Evolutionary conservation across 35 echinoderm and acorn worm genomes (phyloP).

Genomic region (Ophiothrix spiculata): DNA sequence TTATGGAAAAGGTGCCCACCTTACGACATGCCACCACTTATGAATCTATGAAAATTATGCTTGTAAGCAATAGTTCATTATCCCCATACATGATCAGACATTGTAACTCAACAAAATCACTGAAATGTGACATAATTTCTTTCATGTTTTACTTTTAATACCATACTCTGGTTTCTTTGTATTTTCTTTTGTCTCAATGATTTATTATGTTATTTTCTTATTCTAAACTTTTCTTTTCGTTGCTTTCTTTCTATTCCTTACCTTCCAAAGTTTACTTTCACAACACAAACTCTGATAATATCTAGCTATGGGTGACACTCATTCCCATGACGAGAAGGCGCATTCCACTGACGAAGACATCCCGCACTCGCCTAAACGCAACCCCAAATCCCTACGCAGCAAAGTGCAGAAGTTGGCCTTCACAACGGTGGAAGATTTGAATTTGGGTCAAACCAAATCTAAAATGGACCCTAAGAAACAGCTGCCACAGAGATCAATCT

Average conservation of each 20-base stretch:
- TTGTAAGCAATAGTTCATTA: too few species aligned
- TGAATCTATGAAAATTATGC: too few species aligned
- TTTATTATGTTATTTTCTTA: not conserved
- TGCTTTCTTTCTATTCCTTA: conserved; percentile 11
- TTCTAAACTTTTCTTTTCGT: not conserved
- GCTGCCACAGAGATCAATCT: conserved; percentile 47
- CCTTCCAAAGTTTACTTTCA: not conserved
- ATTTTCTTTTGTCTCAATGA: not conserved
- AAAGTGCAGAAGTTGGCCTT: conserved; percentile 39
- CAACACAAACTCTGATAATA: not conserved
- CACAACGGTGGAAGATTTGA: conserved; percentile 50
- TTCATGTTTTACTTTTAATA: too few species aligned
- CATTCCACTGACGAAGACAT: conserved; percentile 51
- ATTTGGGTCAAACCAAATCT: conserved; percentile 42
- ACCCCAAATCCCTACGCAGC: conserved; percentile 6
- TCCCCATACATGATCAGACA: too few species aligned
- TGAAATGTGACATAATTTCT: too few species aligned
- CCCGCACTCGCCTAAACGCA: conserved; percentile 29
- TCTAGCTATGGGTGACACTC: conserved; percentile 44
- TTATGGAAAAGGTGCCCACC: too few species aligned
- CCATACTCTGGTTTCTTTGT: too few species aligned
- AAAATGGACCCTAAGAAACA: conserved; percentile 26
- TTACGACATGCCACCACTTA: too few species aligned
- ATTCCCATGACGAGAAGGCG: conserved; percentile 47
- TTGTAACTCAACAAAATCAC: too few species aligned